Evolutionary conservation across 2,888 invertebrate species (phyloP).

Genomic region (Deroplatys truncata): DNA sequence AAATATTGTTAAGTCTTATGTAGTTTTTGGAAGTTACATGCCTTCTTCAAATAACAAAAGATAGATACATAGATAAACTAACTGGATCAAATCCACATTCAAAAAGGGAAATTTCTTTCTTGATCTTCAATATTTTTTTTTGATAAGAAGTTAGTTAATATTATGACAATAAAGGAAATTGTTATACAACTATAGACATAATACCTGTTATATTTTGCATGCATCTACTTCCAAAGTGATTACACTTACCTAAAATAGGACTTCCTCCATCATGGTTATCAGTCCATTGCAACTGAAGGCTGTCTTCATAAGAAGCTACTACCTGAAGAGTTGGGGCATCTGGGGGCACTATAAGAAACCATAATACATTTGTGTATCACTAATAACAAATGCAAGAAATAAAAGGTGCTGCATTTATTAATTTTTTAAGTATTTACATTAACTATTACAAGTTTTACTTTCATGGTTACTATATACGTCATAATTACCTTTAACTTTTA

Average conservation of each 20-base stretch:
- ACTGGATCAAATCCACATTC: no score
- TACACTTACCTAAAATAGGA: slow-evolving; percentile 56
- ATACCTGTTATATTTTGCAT: not conserved
- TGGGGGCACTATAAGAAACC: slow-evolving; percentile 64
- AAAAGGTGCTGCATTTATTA: not conserved
- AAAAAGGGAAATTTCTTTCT: no score
- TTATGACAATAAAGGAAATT: no score
- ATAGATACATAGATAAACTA: no score
- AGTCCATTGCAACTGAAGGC: slow-evolving; percentile 75
- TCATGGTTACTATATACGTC: not conserved
- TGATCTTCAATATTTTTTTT: no score
- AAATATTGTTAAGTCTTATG: no score
- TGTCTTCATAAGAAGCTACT: slow-evolving; percentile 77
- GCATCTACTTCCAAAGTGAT: not conserved
- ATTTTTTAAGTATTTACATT: not conserved
- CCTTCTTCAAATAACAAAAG: not conserved
- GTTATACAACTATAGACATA: no score
- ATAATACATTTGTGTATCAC: not conserved
- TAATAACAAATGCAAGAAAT: not conserved
- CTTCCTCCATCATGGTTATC: slow-evolving; percentile 80
- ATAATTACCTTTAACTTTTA: slow-evolving; percentile 51
- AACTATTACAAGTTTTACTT: not conserved
- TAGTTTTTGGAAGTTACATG: not conserved
- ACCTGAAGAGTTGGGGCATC: slow-evolving; percentile 79
- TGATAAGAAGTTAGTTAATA: no score